phyloP scores from a whole-genome alignment of 2,888 invertebrate species.

The Tolmerus cingulatus region DNA sequence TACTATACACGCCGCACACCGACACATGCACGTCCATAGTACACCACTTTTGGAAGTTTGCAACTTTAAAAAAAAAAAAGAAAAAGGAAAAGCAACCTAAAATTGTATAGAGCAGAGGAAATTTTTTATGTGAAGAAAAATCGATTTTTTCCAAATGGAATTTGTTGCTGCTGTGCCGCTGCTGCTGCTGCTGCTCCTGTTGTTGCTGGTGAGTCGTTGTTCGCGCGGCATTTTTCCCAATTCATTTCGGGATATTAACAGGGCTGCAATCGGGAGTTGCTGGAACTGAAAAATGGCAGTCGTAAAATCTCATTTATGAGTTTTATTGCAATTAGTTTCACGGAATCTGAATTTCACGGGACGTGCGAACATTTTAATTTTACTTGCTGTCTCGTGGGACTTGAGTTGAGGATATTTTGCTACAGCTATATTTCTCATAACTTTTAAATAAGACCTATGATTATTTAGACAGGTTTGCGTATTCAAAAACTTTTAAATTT shows the following conservation, averaged over 20 bases:
- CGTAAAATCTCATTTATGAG: conserved; percentile 37
- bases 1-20: neutral
- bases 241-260: conserved; percentile 32
- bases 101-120: conserved; percentile 28
- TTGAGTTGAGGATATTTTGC: neutral
- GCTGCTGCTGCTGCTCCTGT: neutral
- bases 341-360: neutral
- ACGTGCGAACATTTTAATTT: neutral
- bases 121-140: conserved; percentile 27
- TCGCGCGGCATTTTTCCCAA: neutral
- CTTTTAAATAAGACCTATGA: neutral
- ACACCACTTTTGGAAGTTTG: conserved; percentile 39
- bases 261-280: conserved; percentile 33
- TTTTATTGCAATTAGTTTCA: conserved; percentile 28
- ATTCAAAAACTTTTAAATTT: neutral
- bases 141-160: conserved; percentile 41
- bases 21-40: conserved; percentile 6
- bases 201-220: neutral
- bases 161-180: conserved; percentile 19
- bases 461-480: neutral
- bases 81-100: conserved; percentile 17
- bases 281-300: conserved; percentile 12
- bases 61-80: conserved; percentile 38
- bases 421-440: neutral
- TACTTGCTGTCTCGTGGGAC: neutral